These are phyloP conservation scores for Aphidius colemani DNA, from an alignment of 2,888 invertebrate genomes.

Conservation along the genomic window DNA sequence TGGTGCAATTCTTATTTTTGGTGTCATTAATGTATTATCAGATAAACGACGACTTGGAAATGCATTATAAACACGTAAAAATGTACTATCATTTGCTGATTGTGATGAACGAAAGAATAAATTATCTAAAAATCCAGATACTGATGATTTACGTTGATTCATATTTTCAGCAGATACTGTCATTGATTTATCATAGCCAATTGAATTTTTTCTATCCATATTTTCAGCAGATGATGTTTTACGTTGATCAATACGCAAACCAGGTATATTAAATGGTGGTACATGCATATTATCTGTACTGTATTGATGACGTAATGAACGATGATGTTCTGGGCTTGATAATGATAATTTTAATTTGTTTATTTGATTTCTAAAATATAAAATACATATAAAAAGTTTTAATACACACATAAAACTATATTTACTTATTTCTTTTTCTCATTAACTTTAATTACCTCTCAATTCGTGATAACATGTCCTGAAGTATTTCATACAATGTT, in stretches of 20 bases:
- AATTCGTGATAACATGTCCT: constrained; percentile 90
- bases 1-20: constrained; percentile 86
- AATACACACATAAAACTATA: too few relatives aligned
- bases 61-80: constrained; percentile 80
- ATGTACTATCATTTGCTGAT: constrained; percentile 76
- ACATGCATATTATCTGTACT: constrained; percentile 86
- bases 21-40: constrained; percentile 90
- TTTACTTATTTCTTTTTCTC: neutral
- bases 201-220: constrained; percentile 86
- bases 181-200: constrained; percentile 63
- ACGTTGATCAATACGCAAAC: constrained; percentile 81
- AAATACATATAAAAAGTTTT: too few relatives aligned
- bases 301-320: constrained; percentile 78
- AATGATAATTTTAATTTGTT: constrained; percentile 83
- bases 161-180: constrained; percentile 64
- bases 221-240: constrained; percentile 91
- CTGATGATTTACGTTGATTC: constrained; percentile 59
- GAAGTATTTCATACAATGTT: constrained; percentile 78
- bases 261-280: constrained; percentile 86
- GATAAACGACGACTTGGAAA: constrained; percentile 84
- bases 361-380: constrained; percentile 69
- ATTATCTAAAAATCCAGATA: constrained; percentile 69
- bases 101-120: constrained; percentile 87
- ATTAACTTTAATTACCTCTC: constrained; percentile 62
- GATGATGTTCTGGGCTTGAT: constrained; percentile 77